Percentiles rank a stretch among this genome's conserved stretches.
Evolutionary conservation across 2,113 vertebrate species (phyloP).

Genomic region (Brevimyrus niger): DNA sequence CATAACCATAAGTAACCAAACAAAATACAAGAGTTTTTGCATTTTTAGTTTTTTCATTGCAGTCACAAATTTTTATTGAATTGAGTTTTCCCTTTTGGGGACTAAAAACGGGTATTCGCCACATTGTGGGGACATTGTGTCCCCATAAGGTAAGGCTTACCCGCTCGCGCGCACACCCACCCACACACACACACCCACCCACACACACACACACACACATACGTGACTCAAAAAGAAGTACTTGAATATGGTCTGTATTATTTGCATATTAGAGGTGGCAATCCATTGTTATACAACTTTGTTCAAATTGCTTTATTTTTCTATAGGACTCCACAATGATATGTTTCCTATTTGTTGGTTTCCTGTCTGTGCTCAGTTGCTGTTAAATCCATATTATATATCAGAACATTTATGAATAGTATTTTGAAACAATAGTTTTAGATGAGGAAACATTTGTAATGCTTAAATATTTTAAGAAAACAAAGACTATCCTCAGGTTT

Average conservation of each 20-base stretch:
- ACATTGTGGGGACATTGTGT: no score
- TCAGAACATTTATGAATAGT: conserved; percentile 15
- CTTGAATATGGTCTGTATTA: conserved; percentile 17
- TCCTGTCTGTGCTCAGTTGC: conserved; percentile 12
- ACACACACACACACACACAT: neutral
- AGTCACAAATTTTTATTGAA: no score
- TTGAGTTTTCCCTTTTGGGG: no score
- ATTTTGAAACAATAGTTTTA: conserved; percentile 21
- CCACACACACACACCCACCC: neutral
- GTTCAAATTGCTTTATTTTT: conserved; percentile 34
- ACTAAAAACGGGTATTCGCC: no score
- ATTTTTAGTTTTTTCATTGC: no score
- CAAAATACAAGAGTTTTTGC: no score
- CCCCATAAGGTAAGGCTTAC: no score
- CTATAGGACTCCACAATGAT: conserved; percentile 25
- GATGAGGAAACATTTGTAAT: neutral
- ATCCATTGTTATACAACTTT: neutral
- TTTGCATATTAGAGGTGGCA: neutral
- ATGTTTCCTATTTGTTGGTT: neutral
- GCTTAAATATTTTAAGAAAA: conserved; percentile 6
- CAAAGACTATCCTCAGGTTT: neutral
- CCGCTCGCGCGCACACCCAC: no score
- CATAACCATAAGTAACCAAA: no score
- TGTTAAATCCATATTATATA: conserved; percentile 21
- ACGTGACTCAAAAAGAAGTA: neutral